These are phyloP conservation scores for Leptosomus discolor DNA, from an alignment of 2,113 vertebrate genomes.

Conservation along the genomic window DNA sequence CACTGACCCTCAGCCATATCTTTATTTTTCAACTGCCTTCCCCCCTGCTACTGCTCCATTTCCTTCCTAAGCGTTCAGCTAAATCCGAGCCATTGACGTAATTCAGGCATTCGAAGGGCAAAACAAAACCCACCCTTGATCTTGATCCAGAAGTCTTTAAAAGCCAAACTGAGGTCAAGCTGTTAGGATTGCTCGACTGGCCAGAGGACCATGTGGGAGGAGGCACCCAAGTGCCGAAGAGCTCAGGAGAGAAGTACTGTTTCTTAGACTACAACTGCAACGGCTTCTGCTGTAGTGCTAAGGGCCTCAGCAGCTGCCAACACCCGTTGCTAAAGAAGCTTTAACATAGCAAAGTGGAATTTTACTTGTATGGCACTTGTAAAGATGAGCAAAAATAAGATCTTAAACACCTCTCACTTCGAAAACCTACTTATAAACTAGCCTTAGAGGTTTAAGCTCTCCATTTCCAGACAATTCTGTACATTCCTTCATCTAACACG, in stretches of 20 bases:
- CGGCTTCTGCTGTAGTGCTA: background rate
- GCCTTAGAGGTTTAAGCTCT: background rate
- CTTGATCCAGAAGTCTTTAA: background rate
- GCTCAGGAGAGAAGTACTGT: background rate
- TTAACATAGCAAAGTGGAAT: background rate
- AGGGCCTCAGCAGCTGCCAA: background rate
- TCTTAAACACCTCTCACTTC: background rate
- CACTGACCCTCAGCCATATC: background rate
- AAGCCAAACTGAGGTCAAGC: background rate
- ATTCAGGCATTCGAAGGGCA: background rate
- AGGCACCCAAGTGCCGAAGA: background rate
- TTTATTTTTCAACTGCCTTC: slow-evolving; percentile 20
- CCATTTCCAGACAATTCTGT: background rate
- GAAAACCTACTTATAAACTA: background rate
- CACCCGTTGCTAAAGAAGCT: background rate
- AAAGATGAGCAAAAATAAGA: background rate
- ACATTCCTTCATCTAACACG: background rate
- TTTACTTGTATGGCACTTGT: background rate
- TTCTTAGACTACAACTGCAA: background rate
- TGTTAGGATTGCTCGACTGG: background rate
- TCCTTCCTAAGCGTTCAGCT: slow-evolving; percentile 15
- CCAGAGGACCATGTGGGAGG: background rate
- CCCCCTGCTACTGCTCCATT: background rate
- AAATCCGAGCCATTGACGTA: slow-evolving; percentile 17
- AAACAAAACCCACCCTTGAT: slow-evolving; percentile 43